Evolutionary conservation across 1,140 invertebrate species (phyloP), one percentile per base, ranked within the genome.

Genomic region (Callitettix versicolor): DNA sequence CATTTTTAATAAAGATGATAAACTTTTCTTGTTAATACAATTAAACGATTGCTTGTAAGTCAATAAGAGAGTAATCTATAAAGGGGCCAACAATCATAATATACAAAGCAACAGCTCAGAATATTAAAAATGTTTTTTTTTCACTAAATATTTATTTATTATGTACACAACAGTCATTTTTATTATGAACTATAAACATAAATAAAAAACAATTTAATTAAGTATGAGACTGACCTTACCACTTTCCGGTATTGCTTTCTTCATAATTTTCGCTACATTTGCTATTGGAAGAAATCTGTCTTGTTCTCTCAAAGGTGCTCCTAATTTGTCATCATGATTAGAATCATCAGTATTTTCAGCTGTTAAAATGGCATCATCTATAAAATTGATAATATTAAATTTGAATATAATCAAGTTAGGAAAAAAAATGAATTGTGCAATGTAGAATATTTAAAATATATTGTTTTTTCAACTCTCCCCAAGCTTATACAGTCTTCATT

Each of bases 231-330:
- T 68, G 76, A 91, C 85, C 77, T 99, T 99, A 64, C 95, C 96
- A 62, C 88, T 85, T 58, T 91, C 85, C 4, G 96, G 96, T 62
- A 99, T 94, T 4, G 92, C 90, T 68, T 88, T 83, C 72, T 99
- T 99, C 97, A 99, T 99, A 40, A 99, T 97, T 73, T 98, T 88
- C 0, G 94, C 92, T 42, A 99, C 93, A 76, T 99, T 99, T 18
- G 96, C 96, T 62, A 98, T 98, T 1, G 95, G 95, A 42, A 98
- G 72, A 70, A 98, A 98, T 62, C 95, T 77, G 69, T 98, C 95
- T 72, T 98, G 90, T 69, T 93, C 88, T 34, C 87, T 70, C 24
- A 94, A 67, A 3, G 82, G 81, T 5, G 75, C 72, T 17, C 69
- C 67, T 3, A 70, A 53, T 17, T 75, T 75, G 22, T 46, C 60